phyloP scores from a whole-genome alignment of 64 coral and sea anemone genomes.

The Montipora foliosa region DNA sequence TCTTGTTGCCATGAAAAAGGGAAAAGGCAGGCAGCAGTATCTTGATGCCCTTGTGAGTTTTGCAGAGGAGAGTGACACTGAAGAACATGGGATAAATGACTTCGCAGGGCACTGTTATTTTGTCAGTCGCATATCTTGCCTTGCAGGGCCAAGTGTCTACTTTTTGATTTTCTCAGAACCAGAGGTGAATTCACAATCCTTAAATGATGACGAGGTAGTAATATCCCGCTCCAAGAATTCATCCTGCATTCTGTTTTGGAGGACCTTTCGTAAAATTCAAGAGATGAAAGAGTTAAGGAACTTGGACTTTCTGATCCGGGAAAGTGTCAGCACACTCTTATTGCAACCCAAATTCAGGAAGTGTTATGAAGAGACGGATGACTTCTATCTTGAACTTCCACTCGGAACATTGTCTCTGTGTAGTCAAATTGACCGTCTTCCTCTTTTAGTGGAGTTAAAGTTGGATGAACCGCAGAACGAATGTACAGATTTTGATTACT shows the following conservation, averaged over 20 bases:
- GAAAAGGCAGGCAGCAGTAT: neutral
- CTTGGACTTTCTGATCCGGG: neutral
- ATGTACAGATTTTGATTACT: neutral
- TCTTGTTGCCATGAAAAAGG: neutral
- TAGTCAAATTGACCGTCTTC: neutral
- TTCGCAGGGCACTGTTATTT: neutral
- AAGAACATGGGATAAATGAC: neutral
- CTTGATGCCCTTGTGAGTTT: neutral
- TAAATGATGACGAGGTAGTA: neutral
- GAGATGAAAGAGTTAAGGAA: neutral
- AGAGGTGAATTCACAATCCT: neutral
- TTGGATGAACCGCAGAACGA: neutral
- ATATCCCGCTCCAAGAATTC: neutral
- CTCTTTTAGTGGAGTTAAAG: neutral
- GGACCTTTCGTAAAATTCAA: neutral
- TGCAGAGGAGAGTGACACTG: neutral
- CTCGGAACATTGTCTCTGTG: neutral
- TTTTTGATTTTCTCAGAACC: neutral
- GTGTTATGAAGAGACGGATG: neutral
- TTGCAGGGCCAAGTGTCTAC: neutral
- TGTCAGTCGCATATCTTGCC: neutral
- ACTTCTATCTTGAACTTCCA: constrained; percentile 5
- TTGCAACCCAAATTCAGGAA: constrained; percentile 44
- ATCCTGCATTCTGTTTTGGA: neutral
- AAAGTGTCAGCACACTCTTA: constrained; percentile 28